A percentile compares a stretch with the other conserved stretches of the same genome.
Evolutionary conservation across 2,797 vertebrate species (phyloP).

Genomic region (Semaprochilodus insignis): DNA sequence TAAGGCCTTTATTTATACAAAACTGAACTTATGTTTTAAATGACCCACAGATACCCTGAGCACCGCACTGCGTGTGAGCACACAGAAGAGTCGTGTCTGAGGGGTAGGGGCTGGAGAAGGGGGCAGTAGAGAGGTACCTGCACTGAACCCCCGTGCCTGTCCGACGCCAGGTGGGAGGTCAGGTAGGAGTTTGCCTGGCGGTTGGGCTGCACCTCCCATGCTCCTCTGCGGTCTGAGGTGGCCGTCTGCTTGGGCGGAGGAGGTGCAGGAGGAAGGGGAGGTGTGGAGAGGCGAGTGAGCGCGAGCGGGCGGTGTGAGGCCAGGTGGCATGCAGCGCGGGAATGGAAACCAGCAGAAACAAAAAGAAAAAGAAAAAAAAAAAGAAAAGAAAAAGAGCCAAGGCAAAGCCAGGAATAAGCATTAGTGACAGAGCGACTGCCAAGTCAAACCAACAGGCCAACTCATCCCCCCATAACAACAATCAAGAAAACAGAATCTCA

Average conservation of each 20-base stretch:
- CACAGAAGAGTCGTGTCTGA: constrained; percentile 47
- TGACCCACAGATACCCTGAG: not conserved
- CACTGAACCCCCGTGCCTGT: constrained; percentile 98
- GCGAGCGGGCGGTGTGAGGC: constrained; percentile 69
- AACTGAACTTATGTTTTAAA: no score
- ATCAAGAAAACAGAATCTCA: not conserved
- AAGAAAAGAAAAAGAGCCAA: constrained; percentile 69
- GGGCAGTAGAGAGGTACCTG: constrained; percentile 86
- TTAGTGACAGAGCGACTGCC: constrained; percentile 56
- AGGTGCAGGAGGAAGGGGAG: constrained; percentile 47
- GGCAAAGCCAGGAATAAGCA: constrained; percentile 73
- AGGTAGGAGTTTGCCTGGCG: constrained; percentile 96
- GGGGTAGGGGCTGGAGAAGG: constrained; percentile 57
- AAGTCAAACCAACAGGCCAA: constrained; percentile 43
- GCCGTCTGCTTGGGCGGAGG: constrained; percentile 76
- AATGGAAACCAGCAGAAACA: constrained; percentile 63
- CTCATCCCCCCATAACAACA: not conserved
- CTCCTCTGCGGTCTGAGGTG: constrained; percentile 93
- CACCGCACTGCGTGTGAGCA: not conserved
- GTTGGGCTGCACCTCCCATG: constrained; percentile 96
- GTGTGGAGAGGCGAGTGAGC: constrained; percentile 70
- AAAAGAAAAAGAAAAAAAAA: constrained; percentile 58
- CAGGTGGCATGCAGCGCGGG: constrained; percentile 79
- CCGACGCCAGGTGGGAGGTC: constrained; percentile 95
- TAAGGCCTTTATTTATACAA: no score